Conservation (phyloP, 2,113 vertebrate genomes). For the Steatornis caripensis region DNA sequence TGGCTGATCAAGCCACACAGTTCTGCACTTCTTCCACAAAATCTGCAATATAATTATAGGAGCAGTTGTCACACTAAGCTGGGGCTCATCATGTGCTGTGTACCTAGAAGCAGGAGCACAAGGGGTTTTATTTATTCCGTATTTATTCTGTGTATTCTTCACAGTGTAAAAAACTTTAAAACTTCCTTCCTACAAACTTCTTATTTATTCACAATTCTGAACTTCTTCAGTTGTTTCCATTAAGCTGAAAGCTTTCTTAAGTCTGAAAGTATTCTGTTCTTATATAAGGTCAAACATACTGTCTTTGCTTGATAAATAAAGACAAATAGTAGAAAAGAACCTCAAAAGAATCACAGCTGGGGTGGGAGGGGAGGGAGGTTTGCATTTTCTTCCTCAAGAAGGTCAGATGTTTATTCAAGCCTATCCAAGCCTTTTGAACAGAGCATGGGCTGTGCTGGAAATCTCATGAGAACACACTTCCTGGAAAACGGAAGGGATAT, state of each 20-base stretch:
- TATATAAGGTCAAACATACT: not conserved
- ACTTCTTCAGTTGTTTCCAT: not conserved
- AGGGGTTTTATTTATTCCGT: not conserved
- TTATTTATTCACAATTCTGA: not conserved
- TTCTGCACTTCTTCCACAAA: not conserved
- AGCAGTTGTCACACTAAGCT: not conserved
- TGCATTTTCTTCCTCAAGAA: not conserved
- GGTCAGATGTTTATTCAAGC: constrained; percentile 52
- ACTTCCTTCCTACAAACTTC: not conserved
- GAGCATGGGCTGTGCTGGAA: not conserved
- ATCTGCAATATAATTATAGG: not conserved
- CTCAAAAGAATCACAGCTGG: constrained; percentile 1
- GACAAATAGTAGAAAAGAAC: constrained; percentile 6
- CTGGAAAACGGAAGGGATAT: not conserved
- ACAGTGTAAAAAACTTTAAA: not conserved
- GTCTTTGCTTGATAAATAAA: constrained; percentile 25
- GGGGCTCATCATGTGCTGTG: not conserved
- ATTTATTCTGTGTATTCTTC: not conserved
- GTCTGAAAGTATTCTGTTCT: not conserved
- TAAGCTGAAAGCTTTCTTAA: not conserved
- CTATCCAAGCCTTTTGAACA: constrained; percentile 13
- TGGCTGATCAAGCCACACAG: not conserved
- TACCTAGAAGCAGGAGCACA: not conserved
- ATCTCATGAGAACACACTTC: not conserved
- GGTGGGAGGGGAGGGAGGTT: not conserved